phyloP scores from a whole-genome alignment of 1,140 invertebrate genomes.

The Holotrichia oblita region DNA sequence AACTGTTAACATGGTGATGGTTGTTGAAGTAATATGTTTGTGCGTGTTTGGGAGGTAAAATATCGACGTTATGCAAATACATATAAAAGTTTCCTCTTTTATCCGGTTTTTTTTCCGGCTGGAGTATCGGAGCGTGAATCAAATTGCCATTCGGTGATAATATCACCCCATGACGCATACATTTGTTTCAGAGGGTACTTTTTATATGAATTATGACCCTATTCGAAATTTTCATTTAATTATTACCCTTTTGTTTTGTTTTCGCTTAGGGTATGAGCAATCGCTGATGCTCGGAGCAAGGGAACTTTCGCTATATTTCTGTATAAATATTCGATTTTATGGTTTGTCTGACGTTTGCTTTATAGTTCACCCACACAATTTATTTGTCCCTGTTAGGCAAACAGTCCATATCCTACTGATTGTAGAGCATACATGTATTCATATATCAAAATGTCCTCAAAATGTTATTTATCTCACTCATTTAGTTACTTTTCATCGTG shows the following conservation, averaged over 20 bases:
- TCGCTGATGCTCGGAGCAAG: not conserved
- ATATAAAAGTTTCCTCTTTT: constrained; percentile 19
- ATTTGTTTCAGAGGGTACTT: constrained; percentile 21
- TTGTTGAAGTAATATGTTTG: constrained; percentile 11
- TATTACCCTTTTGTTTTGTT: constrained; percentile 27
- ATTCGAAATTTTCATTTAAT: constrained; percentile 21
- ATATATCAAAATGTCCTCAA: no score
- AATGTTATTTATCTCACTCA: no score
- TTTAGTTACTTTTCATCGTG: no score
- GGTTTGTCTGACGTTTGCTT: not conserved
- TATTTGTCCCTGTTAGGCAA: not conserved
- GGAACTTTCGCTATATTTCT: not conserved
- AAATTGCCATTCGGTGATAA: constrained; percentile 31
- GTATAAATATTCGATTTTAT: not conserved
- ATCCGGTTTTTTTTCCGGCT: constrained; percentile 7
- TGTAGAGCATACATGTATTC: no score
- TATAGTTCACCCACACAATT: not conserved
- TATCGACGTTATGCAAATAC: constrained; percentile 22
- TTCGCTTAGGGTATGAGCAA: not conserved
- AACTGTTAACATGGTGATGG: not conserved
- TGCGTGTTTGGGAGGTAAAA: not conserved
- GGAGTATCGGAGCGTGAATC: constrained; percentile 32
- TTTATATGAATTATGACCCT: constrained; percentile 1
- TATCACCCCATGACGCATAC: constrained; percentile 27
- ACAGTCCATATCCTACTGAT: no score